phyloP scores from a whole-genome alignment of 35 echinoderm and acorn worm species.

The Holothuria glaberrima region DNA sequence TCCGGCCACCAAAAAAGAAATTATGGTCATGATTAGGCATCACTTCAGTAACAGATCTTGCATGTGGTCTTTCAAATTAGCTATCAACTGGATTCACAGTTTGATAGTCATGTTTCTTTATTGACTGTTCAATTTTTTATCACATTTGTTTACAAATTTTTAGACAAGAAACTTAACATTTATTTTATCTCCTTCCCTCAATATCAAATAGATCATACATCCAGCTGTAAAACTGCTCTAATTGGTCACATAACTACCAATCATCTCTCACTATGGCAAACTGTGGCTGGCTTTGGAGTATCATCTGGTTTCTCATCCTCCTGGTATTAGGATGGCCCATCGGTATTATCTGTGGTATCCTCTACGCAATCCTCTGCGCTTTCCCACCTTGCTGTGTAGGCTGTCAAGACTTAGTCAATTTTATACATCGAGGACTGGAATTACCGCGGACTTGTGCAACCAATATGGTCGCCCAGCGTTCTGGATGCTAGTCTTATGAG shows the following conservation, averaged over 20 bases:
- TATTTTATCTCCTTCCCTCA: too few relatives aligned
- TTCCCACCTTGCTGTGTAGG: slow-evolving; percentile 97
- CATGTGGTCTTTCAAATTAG: too few relatives aligned
- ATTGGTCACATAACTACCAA: background rate
- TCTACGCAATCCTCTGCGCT: slow-evolving; percentile 95
- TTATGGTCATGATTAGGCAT: too few relatives aligned
- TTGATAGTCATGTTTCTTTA: too few relatives aligned
- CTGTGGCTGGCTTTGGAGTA: slow-evolving; percentile 99
- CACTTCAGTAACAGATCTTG: too few relatives aligned
- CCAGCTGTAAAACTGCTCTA: too few relatives aligned
- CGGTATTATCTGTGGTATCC: slow-evolving; percentile 84
- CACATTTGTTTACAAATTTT: too few relatives aligned
- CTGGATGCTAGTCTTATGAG: slow-evolving; percentile 69
- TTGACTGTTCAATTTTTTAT: background rate
- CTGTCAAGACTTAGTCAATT: slow-evolving; percentile 89
- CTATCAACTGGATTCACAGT: too few relatives aligned
- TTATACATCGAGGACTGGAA: slow-evolving; percentile 88
- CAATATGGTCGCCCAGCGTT: slow-evolving; percentile 95
- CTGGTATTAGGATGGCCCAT: slow-evolving; percentile 93
- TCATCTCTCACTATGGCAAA: slow-evolving; percentile 87
- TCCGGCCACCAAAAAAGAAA: too few relatives aligned
- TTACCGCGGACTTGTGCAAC: slow-evolving; percentile 82
- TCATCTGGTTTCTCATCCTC: slow-evolving; percentile 91
- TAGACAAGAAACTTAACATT: too few relatives aligned
- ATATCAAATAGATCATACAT: too few relatives aligned